Base-by-base conservation (phyloP, 2,888 invertebrate species). In the Lottia gigantea region DNA sequence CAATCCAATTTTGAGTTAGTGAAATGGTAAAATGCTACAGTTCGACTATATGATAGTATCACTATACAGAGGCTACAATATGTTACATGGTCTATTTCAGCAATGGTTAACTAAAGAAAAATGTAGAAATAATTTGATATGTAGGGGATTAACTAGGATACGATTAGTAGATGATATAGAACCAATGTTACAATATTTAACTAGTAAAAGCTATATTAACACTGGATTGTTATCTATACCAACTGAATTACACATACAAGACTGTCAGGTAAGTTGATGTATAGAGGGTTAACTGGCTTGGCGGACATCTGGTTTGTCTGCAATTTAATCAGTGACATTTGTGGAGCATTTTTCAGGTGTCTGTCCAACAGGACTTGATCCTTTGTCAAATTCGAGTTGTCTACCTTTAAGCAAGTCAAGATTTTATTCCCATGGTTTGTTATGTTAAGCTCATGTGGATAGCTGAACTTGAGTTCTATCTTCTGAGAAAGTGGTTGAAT, bases 131-230 rank as follows among this genome's bases (percentile, higher is more conserved):
- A 78, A 86, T 63, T 40, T 90, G 11, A 84, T 88, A n/a, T 88
- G 89, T 74, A 77, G 89, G 46, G 89, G 89, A 11, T 73, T 89
- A 70, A 80, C 85, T 0, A 79, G 89, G 19, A 79, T 89, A 12
- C 81, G 83, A 70, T 84, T 84, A 66, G 72, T 86, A 4, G 72
- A 81, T 45, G 81, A 84, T 25, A 74, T 89, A 15, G 78, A 83
- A 7, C 77, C 80, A 45, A 78, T 89, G 25, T 72, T 89, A 31
- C 76, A 80, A 45, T 88, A 81, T 73, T 80, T 89, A 4, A 89
- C 89, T 0, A 68, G 78, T 46, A 82, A 83, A 68, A 87, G 88
- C 14, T 78, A 83, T 70, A 85, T 90, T 71, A 90, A 90, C 79
- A 78, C 78, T 66, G 89, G 89, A 4, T 71, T 89, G 15, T 68